Evolutionary conservation across 2,888 invertebrate genomes (phyloP).

Genomic region (Lasioglossum villosulum): DNA sequence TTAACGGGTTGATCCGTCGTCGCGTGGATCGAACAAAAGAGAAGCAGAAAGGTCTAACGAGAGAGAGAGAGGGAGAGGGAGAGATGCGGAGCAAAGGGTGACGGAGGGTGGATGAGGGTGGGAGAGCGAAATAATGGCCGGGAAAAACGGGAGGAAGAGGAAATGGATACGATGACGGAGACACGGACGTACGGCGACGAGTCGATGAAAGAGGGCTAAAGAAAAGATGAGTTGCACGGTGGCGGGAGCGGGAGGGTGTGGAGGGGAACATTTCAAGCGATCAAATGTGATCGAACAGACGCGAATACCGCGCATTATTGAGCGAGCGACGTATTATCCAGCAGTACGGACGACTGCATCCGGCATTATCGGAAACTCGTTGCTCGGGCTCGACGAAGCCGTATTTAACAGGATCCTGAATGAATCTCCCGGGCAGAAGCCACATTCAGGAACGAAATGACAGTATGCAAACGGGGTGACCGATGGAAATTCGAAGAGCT

Average conservation of each 20-base stretch:
- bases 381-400: conserved; percentile 62
- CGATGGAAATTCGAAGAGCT: conserved; percentile 39
- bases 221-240: conserved; percentile 37
- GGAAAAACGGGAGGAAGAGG: conserved; percentile 35
- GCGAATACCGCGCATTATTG: conserved; percentile 72
- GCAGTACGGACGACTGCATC: conserved; percentile 78
- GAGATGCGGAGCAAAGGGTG: not conserved
- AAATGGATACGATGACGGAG: conserved; percentile 48
- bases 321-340: conserved; percentile 77
- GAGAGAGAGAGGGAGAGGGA: conserved; percentile 45
- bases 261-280: conserved; percentile 62
- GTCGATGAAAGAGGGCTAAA: conserved; percentile 43
- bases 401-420: conserved; percentile 68
- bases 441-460: conserved; percentile 39
- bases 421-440: conserved; percentile 48
- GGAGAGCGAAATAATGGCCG: conserved; percentile 25
- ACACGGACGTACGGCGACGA: conserved; percentile 9
- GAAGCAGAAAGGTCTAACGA: conserved; percentile 31
- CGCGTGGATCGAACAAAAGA: conserved; percentile 26
- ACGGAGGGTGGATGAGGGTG: not conserved
- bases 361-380: conserved; percentile 81
- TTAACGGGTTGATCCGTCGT: conserved; percentile 16
- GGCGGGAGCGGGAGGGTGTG: not conserved
- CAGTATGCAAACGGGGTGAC: conserved; percentile 35
- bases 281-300: conserved; percentile 73